These are phyloP conservation scores for Nycticebus coucang DNA, from an alignment of 2,113 vertebrate genomes.

Conservation along the genomic window DNA sequence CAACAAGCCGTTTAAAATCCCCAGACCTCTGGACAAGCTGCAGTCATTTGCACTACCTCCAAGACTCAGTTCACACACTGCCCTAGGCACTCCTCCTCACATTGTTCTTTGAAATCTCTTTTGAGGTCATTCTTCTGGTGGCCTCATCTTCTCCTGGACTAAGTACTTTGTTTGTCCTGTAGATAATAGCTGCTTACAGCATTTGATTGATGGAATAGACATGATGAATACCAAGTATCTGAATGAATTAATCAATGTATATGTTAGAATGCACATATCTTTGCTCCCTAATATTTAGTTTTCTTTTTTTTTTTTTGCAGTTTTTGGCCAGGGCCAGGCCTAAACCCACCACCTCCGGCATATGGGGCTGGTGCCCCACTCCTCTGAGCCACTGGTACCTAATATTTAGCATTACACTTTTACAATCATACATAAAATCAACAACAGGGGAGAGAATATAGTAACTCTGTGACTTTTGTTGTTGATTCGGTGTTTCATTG, in stretches of 20 bases:
- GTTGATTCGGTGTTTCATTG: constrained; percentile 39
- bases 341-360: too few relatives aligned
- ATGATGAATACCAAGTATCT: not conserved
- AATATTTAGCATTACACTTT: not conserved
- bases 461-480: not conserved
- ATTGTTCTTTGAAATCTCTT: not conserved
- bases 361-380: too few relatives aligned
- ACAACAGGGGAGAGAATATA: constrained; percentile 43
- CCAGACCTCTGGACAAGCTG: not conserved
- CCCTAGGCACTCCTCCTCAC: not conserved
- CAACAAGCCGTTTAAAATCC: not conserved
- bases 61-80: not conserved
- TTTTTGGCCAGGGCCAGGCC: too few relatives aligned
- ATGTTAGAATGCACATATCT: not conserved
- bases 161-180: too few relatives aligned
- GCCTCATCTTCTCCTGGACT: not conserved
- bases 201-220: not conserved
- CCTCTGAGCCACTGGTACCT: too few relatives aligned
- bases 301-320: too few relatives aligned
- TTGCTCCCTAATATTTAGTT: not conserved
- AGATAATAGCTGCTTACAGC: not conserved
- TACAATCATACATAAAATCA: constrained; percentile 19
- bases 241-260: not conserved
- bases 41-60: not conserved
- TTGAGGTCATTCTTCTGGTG: not conserved